Evolutionary conservation across 2,797 vertebrate species (phyloP).

Genomic region (Dermochelys coriacea): DNA sequence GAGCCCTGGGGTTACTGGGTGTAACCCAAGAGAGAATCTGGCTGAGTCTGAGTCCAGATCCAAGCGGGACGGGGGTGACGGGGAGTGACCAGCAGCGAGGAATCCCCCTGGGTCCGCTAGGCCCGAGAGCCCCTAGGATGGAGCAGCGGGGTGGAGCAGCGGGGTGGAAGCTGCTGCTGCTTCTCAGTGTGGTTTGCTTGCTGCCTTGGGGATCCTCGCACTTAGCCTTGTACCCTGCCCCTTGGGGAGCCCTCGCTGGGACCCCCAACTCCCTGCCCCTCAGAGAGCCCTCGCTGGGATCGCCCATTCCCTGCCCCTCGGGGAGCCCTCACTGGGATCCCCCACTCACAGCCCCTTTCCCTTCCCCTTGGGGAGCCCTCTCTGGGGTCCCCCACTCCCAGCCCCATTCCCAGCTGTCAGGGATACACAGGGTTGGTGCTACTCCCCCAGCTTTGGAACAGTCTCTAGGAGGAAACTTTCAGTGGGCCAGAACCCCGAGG

Average conservation of each 20-base stretch:
- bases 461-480: no score
- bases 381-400: no score
- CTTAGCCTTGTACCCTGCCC: background rate
- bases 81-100: background rate
- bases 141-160: background rate
- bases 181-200: background rate
- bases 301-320: no score
- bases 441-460: no score
- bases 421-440: no score
- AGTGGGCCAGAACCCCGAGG: no score
- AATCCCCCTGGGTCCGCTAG: background rate
- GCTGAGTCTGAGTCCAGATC: background rate
- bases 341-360: no score
- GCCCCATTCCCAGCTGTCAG: no score
- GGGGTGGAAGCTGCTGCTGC: background rate
- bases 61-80: background rate
- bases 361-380: no score
- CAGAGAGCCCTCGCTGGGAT: accelerated
- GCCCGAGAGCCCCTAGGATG: background rate
- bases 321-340: accelerated
- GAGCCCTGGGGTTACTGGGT: no score
- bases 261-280: no score
- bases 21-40: background rate
- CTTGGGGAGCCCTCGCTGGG: no score
- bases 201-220: background rate